Base-by-base conservation (phyloP, 1,140 invertebrate genomes). In the Potamilus streckersoni region DNA sequence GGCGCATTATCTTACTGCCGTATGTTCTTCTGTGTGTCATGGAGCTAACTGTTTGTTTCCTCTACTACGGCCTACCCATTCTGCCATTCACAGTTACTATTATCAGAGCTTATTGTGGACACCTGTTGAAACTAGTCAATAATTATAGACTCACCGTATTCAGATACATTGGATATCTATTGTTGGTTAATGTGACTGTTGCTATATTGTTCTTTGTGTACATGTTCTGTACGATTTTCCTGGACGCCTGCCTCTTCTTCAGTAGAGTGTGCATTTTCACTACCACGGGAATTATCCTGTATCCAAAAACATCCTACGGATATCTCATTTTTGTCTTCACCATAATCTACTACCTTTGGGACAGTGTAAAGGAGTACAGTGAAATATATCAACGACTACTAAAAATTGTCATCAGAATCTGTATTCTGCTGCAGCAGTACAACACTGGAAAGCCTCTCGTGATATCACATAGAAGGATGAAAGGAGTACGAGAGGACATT, bases 181-280 rank as follows among this genome's bases (percentile, higher is more conserved):
- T 60, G 14, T 12, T 67, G 12, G 14, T 74, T 12, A 61, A 38
- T 23, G 6, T 74, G 8, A 62, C 59, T 49, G 57, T 58, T 11
- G 55, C 65, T 38, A 64, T 74, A 15, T 14, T 49, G 6, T 74
- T 60, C 49, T 74, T 74, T 62, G n/a, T 74, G 6, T 74, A 68
- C 61, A 74, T 74, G 72, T 74, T 74, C 62, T 23, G 20, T 19
- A 74, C 66, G 15, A 74, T 74, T 61, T 74, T 74, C 58, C 38
- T 69, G 27, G 72, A 74, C 55, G 72, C 72, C n/a, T 67, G 57
- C 58, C n/a, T 74, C 57, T 74, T 74, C 62, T 13, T 68, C 15
- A 68, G 64, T 13, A 17, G 72, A 20, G 59, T 74, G 11, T 23
- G 55, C 13, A 56, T 74, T 5, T 74, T 74, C 16, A 74, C 64